phyloP scores from a whole-genome alignment of 53 echinoderm and acorn worm genomes.

The Stichopus horrens region DNA sequence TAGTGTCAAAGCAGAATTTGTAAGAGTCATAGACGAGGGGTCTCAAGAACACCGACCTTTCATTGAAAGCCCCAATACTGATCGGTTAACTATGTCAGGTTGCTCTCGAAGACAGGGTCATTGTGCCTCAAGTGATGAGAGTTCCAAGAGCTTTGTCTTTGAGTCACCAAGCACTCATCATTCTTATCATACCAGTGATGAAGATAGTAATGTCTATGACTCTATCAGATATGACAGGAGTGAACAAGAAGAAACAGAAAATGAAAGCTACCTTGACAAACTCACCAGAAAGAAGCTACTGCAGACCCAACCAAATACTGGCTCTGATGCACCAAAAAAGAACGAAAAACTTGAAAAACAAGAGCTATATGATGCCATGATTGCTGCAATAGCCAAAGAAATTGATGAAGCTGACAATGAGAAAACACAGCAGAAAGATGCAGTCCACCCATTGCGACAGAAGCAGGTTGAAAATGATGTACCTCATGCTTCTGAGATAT shows the following conservation, averaged over 20 bases:
- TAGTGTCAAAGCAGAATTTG: neutral
- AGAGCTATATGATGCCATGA: constrained; percentile 12
- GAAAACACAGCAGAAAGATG: neutral
- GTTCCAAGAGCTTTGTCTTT: constrained; percentile 27
- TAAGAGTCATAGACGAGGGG: neutral
- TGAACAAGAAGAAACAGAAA: neutral
- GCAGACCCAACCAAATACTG: neutral
- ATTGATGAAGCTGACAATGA: constrained; percentile 12
- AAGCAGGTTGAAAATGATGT: too few relatives aligned
- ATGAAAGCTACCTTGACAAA: neutral
- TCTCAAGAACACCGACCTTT: too few relatives aligned
- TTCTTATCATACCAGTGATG: constrained; percentile 26
- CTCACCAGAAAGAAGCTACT: neutral
- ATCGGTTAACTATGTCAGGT: neutral
- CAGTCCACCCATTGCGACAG: too few relatives aligned
- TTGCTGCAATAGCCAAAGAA: constrained; percentile 12
- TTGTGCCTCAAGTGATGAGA: constrained; percentile 4
- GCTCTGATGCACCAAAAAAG: too few relatives aligned
- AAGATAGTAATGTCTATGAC: neutral
- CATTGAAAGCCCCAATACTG: neutral
- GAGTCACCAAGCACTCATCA: constrained; percentile 42
- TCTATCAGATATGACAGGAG: neutral
- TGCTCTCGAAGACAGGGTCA: neutral
- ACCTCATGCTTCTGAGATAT: too few relatives aligned
- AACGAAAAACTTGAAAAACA: too few relatives aligned